Conservation (phyloP, 2,888 invertebrate species). For the Drosophila formosana region DNA sequence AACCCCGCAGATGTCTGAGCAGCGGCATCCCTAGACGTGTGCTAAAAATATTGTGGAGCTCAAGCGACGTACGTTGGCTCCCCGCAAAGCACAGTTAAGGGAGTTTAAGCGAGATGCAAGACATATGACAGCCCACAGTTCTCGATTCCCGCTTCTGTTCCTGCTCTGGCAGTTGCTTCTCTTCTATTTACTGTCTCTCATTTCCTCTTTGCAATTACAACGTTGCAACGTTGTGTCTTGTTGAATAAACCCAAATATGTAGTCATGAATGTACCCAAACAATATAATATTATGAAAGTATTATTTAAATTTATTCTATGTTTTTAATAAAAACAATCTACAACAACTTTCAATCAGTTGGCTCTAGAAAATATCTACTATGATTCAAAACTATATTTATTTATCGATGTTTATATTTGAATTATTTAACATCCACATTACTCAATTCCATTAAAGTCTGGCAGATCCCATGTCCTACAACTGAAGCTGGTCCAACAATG, state of each 20-base stretch:
- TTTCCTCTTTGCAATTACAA: slow-evolving; percentile 74
- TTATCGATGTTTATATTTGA: too few relatives aligned
- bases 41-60: slow-evolving; percentile 54
- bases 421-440: slow-evolving; percentile 35
- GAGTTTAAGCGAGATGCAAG: slow-evolving; percentile 54
- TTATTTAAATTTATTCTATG: too few relatives aligned
- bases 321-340: too few relatives aligned
- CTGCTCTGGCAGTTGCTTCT: neutral
- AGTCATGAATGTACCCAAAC: too few relatives aligned
- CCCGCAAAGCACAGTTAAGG: slow-evolving; percentile 34
- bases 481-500: slow-evolving; percentile 36
- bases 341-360: too few relatives aligned
- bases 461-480: neutral
- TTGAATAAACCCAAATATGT: neutral
- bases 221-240: slow-evolving; percentile 74
- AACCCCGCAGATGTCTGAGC: slow-evolving; percentile 52
- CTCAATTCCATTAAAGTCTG: neutral
- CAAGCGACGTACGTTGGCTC: slow-evolving; percentile 45
- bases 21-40: slow-evolving; percentile 63
- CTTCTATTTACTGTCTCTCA: slow-evolving; percentile 39
- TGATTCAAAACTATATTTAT: too few relatives aligned
- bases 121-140: slow-evolving; percentile 58
- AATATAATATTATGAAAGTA: too few relatives aligned
- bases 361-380: too few relatives aligned
- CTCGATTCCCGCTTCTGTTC: slow-evolving; percentile 3